phyloP scores from a whole-genome alignment of 1,140 invertebrate genomes.

The Stegodyphus mimosarum region DNA sequence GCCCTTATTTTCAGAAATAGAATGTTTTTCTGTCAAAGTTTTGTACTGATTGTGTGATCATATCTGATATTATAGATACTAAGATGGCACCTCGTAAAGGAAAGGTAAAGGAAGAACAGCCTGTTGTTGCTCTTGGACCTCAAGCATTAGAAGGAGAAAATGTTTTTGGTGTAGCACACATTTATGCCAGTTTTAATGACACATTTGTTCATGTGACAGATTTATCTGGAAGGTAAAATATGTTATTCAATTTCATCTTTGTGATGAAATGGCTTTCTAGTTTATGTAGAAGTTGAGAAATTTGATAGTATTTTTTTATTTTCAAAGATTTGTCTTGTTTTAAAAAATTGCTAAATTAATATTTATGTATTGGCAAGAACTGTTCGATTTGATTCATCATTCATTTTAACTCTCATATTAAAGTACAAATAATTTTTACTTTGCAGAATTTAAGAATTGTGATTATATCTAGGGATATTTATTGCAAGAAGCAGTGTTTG shows the following conservation, averaged over 20 bases:
- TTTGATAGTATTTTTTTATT: slow-evolving; percentile 9
- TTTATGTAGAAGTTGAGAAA: not conserved
- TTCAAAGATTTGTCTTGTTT: slow-evolving; percentile 20
- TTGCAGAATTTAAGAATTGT: no score
- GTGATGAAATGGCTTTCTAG: not conserved
- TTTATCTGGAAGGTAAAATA: slow-evolving; percentile 85
- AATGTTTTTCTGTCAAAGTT: no score
- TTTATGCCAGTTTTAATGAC: slow-evolving; percentile 99
- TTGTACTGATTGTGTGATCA: no score
- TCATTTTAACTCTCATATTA: no score
- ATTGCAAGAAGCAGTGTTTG: no score
- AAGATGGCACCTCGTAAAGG: slow-evolving; percentile 93
- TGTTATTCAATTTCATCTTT: not conserved
- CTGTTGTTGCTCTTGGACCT: slow-evolving; percentile 95
- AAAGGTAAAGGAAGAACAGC: slow-evolving; percentile 91
- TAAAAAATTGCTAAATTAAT: no score
- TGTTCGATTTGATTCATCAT: no score
- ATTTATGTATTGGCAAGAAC: no score
- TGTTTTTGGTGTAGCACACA: slow-evolving; percentile 99
- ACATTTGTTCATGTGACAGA: slow-evolving; percentile 99
- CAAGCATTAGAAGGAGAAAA: slow-evolving; percentile 97
- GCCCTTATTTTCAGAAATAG: no score
- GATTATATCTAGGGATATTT: no score
- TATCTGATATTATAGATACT: no score
- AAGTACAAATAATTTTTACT: no score